Evolutionary conservation across 2,113 vertebrate genomes (phyloP).

Genomic region (Pedionomus torquatus): DNA sequence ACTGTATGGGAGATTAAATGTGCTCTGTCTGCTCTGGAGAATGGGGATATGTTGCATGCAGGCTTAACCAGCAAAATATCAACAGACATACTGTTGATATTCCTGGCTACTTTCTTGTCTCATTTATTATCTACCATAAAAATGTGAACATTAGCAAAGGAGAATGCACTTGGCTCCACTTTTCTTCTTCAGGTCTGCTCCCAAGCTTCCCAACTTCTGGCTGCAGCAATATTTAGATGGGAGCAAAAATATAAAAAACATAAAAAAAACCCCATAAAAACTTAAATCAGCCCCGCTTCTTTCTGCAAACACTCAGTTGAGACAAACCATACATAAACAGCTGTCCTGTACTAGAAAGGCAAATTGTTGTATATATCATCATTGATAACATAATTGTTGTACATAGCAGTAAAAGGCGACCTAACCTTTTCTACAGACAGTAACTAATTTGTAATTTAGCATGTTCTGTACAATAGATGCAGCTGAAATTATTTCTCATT

Average conservation of each 20-base stretch:
- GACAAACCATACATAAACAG: not conserved
- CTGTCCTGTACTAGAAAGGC: not conserved
- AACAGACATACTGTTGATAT: not conserved
- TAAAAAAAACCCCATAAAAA: not conserved
- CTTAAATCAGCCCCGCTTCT: not conserved
- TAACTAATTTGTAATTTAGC: not conserved
- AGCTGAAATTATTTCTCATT: not conserved
- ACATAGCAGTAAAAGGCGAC: not conserved
- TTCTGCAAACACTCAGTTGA: not conserved
- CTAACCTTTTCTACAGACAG: not conserved
- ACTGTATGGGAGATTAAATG: not conserved
- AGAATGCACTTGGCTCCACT: not conserved
- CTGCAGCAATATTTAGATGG: not conserved
- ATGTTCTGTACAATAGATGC: not conserved
- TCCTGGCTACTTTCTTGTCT: not conserved
- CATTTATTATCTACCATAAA: not conserved
- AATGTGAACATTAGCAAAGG: not conserved
- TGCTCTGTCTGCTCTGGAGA: not conserved
- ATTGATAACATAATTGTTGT: not conserved
- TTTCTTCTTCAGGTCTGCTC: not conserved
- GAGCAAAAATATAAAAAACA: not conserved
- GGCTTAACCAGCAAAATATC: not conserved
- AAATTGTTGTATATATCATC: not conserved
- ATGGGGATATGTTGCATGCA: not conserved
- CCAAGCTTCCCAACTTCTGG: not conserved